Evolutionary conservation across 2,113 vertebrate species (phyloP), one percentile per base, ranked within the genome.

Genomic region (Phodopus roborovskii): DNA sequence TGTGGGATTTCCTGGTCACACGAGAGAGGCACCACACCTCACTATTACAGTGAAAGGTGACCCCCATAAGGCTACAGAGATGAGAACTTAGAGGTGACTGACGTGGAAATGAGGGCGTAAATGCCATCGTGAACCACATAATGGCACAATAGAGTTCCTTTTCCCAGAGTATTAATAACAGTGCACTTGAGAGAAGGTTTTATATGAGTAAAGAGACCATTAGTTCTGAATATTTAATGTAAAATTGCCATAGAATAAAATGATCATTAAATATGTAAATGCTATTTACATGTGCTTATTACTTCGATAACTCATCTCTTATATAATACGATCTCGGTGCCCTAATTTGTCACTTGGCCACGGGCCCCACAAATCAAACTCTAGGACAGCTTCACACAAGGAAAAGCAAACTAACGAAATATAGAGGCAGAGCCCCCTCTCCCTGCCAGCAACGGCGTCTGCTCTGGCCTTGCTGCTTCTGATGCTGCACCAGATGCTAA

Each of bases 201-300:
- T 84, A 95, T 87, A 82, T 96, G 97, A 98, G 95, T 81, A 98
- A 97, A 82, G 97, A 96, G 97, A 97, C 95, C 0, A 66, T 92
- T 96, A 92, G 94, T 96, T 97, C 60, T 97, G 96, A 97, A 97
- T 97, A 98, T 97, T 98, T 98, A 97, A 98, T 97, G 96, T 12
- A 94, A 97, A 98, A 98, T 85, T 96, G 92, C 92, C 94, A 94
- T 78, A 1, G 50, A 98, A 97, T 98, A 97, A 98, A 98, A 96
- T 73, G 84, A 93, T 97, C 92, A 92, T 98, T 98, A 97, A 88
- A 96, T 94, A 92, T 98, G 97, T 98, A 97, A 98, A 95, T 98
- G 98, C 97, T 97, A 97, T 94, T 95, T 96, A 93, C 97, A 96
- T 16, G 4, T 56, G 64, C 92, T 97, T 95, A 96, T 97, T 97